These are phyloP conservation scores for Pica pica DNA, from an alignment of 2,113 vertebrate species.

Conservation along the genomic window DNA sequence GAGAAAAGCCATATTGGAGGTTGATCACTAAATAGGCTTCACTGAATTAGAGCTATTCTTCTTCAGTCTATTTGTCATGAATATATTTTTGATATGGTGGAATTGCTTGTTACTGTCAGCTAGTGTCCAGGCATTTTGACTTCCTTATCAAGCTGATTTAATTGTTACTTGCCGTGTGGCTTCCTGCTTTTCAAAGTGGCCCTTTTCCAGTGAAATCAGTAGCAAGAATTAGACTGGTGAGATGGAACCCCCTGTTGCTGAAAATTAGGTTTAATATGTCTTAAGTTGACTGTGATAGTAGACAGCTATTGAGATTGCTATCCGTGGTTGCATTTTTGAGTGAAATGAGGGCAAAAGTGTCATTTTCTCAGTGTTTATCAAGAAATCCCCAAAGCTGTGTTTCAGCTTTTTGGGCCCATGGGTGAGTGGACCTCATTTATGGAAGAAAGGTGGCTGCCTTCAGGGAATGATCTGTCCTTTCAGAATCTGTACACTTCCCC, in stretches of 20 bases:
- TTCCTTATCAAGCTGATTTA: not conserved
- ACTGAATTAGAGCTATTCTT: not conserved
- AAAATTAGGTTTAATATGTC: not conserved
- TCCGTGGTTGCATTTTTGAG: not conserved
- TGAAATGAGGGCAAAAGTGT: not conserved
- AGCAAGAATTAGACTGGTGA: not conserved
- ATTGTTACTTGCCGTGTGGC: not conserved
- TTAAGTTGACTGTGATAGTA: not conserved
- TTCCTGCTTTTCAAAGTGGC: not conserved
- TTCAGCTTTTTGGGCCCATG: not conserved
- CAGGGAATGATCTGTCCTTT: not conserved
- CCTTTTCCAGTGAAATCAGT: not conserved
- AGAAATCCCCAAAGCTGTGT: not conserved
- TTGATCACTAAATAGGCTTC: not conserved
- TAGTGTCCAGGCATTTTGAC: not conserved
- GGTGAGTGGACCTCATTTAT: not conserved
- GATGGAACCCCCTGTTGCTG: not conserved
- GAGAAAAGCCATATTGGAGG: not conserved
- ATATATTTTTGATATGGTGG: not conserved
- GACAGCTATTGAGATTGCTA: not conserved
- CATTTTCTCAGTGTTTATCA: not conserved
- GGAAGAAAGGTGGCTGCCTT: not conserved
- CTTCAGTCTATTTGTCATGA: not conserved
- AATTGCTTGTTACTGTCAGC: not conserved
- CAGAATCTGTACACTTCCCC: not conserved